phyloP scores from a whole-genome alignment of 2,888 invertebrate species.

The Aphelenchoides bicaudatus region DNA sequence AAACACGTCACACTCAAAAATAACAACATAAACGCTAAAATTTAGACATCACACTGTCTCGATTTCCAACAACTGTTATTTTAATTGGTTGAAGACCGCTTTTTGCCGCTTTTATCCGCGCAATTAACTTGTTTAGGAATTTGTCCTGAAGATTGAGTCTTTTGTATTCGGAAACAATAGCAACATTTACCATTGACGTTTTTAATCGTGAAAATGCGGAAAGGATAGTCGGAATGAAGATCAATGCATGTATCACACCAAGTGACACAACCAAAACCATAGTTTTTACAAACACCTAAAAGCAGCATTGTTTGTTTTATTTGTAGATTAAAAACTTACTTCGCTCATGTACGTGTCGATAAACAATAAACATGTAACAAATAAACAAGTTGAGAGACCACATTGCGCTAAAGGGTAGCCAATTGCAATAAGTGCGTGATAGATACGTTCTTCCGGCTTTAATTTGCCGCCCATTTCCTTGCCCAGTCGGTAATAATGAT shows the following conservation, averaged over 20 bases:
- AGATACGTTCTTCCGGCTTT: slow-evolving; percentile 25
- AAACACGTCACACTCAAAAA: no score
- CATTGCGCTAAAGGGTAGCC: slow-evolving; percentile 55
- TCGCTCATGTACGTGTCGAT: slow-evolving; percentile 54
- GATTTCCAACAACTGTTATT: no score
- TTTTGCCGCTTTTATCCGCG: no score
- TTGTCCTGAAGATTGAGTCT: no score
- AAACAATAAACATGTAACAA: slow-evolving; percentile 49
- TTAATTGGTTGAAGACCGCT: no score
- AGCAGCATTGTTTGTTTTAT: not conserved
- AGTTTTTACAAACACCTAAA: slow-evolving; percentile 54
- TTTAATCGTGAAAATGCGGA: slow-evolving; percentile 49
- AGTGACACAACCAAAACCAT: slow-evolving; percentile 55
- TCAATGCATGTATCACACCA: slow-evolving; percentile 51
- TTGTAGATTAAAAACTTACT: slow-evolving; percentile 23
- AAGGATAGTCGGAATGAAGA: slow-evolving; percentile 51
- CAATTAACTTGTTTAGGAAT: no score
- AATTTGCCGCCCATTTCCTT: slow-evolving; percentile 22
- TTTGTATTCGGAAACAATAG: no score
- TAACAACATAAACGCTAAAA: no score
- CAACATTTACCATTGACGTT: not conserved
- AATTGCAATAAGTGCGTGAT: slow-evolving; percentile 42
- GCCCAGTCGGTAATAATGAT: slow-evolving; percentile 51
- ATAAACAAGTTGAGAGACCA: slow-evolving; percentile 51
- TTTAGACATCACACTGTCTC: no score